Evolutionary conservation across 1,140 invertebrate species (phyloP), one percentile per base, ranked within the genome.

Genomic region (Drosophila kohkoa): DNA sequence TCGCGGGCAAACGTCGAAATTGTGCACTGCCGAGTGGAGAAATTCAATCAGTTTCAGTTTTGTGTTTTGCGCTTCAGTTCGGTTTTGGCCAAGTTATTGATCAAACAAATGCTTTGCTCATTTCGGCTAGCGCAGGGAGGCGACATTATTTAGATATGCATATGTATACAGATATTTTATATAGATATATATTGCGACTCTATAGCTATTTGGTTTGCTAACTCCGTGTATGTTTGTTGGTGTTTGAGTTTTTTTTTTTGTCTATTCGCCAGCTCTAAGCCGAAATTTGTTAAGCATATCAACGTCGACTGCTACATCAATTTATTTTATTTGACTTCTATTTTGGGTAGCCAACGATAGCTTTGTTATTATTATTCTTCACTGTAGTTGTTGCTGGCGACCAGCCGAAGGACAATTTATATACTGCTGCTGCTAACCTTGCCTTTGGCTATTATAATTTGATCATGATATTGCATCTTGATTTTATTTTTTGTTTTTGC

Each of bases 81-180:
- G 13, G 51, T 54, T 54, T 54, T 57, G 35, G 38, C 60, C 15
- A 52, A 48, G 65, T 28, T 90, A 90, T 90, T 77, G 86, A 90
- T 90, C 86, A 90, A 90, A 90, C 86, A 90, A 25, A 89, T 57
- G 67, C 67, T 73, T 76, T 75, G 75, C 75, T 32, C 63, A 13
- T 43, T 45, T 28, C 7, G 11, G 7, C 16, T 20, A 16, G n/a
- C 5, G n/a, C 5, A 45, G 51, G 35, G 51, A 6, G 69, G 62
- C 72, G 62, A 72, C 76, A 71, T 73, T 83, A 72, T 71, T 72
- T 76, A 65, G 68, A 68, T 73, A 54, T 71, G 25, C 60, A 57
- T 57, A 45, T 28, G 35, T 38, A 65, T 45, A 55, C 38, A 54
- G 7, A 65, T 32, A 57, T 55, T 48, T 30, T 54, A 67, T 60